Conservation (phyloP, 2,113 vertebrate genomes). For the Cnemophilus loriae region DNA sequence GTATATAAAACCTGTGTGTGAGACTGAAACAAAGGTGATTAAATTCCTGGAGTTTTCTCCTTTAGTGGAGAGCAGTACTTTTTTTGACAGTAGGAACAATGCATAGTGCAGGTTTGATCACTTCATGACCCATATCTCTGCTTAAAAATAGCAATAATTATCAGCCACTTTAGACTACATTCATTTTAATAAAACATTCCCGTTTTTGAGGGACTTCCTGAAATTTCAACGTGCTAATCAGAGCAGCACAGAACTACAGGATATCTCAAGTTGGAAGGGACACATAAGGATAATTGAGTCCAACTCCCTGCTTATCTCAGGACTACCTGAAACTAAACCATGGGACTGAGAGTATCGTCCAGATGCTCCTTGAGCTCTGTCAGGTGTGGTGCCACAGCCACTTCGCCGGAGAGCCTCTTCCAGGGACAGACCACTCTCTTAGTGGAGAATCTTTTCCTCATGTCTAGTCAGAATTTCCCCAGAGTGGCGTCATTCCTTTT, state of each 20-base stretch:
- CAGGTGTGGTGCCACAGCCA: neutral
- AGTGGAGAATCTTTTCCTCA: neutral
- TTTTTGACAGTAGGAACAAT: neutral
- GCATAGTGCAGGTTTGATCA: neutral
- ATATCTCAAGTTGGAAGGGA: neutral
- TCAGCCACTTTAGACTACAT: neutral
- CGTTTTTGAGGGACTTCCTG: neutral
- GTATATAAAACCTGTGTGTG: neutral
- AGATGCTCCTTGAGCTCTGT: neutral
- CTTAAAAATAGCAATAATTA: neutral
- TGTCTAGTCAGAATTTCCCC: neutral
- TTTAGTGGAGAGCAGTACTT: neutral
- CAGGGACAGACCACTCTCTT: fast-evolving
- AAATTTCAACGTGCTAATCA: neutral
- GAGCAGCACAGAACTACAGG: neutral
- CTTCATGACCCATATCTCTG: neutral
- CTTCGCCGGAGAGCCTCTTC: neutral
- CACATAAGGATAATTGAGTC: neutral
- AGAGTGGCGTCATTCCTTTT: neutral
- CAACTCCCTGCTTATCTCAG: neutral
- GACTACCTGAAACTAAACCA: neutral
- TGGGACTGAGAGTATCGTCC: neutral
- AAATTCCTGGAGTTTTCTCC: neutral
- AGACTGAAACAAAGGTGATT: neutral
- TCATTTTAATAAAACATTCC: neutral